Evolutionary conservation across 1,140 invertebrate species (phyloP), one percentile per base, ranked within the genome.

Genomic region (Gonioctena quinquepunctata): DNA sequence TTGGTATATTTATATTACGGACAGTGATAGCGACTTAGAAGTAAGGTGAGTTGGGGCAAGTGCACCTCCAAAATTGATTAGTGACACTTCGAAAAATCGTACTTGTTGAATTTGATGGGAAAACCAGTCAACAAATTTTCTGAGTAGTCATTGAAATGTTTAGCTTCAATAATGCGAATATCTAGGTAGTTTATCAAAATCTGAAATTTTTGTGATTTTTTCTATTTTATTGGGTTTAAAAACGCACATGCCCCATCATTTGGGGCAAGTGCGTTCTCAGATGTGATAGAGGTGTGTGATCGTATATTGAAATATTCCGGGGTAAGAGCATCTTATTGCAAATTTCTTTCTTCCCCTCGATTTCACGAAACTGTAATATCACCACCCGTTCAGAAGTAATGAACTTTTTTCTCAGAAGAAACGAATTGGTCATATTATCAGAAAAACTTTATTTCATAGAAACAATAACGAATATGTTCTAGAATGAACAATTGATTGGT

Each of bases 31-130:
- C n/a, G n/a, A n/a, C n/a, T n/a, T n/a, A n/a, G n/a, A n/a, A 33
- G 13, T 19, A 52, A 52, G 6, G 50, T 73, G 69, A 52, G 16
- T 52, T 84, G 19, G 69, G 74, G 79, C 81, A 77, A 74, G 70
- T 73, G 50, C 50, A 52, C 19, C n/a, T 16, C n/a, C 50, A 52
- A 52, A 52, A 52, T 18, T 18, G 50, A 52, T 7, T 52, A 52
- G 50, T 52, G n/a, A 16, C n/a, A 18, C 50, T 52, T 61, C 16
- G 27, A 33, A 18, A 19, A 28, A 26, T 27, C 23, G 27, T 28
- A 28, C 27, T 61, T 61, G 23, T 61, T 61, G 27, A 28, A 61
- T 61, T 61, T 33, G 27, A 28, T 61, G n/a, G 26, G 18, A 61
- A 28, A 28, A 61, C 27, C 27, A 28, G 22, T 61, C 2, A 61